Percentiles rank a stretch among this genome's conserved stretches.
Conservation (phyloP, 2,888 invertebrate species). For the Achlya flavicornis region DNA sequence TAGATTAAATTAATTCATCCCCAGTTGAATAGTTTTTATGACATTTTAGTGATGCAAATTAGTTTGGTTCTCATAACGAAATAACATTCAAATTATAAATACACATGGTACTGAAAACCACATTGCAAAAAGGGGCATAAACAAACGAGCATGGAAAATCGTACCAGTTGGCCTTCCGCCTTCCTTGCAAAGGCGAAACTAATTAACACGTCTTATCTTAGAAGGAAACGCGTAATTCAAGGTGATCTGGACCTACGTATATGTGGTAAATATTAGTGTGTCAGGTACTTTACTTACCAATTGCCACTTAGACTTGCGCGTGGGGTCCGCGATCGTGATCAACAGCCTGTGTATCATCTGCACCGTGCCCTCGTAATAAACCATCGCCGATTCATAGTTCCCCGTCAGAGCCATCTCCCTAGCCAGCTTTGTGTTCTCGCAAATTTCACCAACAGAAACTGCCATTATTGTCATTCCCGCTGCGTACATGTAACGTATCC, state of each 20-base stretch:
- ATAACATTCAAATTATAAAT: background rate
- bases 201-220: slow-evolving; percentile 71
- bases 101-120: slow-evolving; percentile 5
- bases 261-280: slow-evolving; percentile 22
- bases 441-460: slow-evolving; percentile 94
- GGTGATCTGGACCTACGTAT: slow-evolving; percentile 58
- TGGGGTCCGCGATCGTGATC: slow-evolving; percentile 90
- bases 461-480: slow-evolving; percentile 92
- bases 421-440: slow-evolving; percentile 97
- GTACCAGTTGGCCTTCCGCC: slow-evolving; percentile 70
- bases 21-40: background rate
- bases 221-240: slow-evolving; percentile 75
- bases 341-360: slow-evolving; percentile 95
- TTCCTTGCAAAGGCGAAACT: slow-evolving; percentile 59
- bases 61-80: background rate
- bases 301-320: slow-evolving; percentile 94
- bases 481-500: slow-evolving; percentile 77
- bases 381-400: slow-evolving; percentile 96
- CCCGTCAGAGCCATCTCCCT: slow-evolving; percentile 97
- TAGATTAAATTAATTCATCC: background rate
- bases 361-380: slow-evolving; percentile 96
- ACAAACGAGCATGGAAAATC: slow-evolving; percentile 44
- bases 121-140: slow-evolving; percentile 31
- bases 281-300: slow-evolving; percentile 85
- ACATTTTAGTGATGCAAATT: background rate